These are phyloP conservation scores for Calvadosia cruxmelitensis DNA, from an alignment of 30 jellyfish, hydroid and myxozoan genomes.

Conservation along the genomic window DNA sequence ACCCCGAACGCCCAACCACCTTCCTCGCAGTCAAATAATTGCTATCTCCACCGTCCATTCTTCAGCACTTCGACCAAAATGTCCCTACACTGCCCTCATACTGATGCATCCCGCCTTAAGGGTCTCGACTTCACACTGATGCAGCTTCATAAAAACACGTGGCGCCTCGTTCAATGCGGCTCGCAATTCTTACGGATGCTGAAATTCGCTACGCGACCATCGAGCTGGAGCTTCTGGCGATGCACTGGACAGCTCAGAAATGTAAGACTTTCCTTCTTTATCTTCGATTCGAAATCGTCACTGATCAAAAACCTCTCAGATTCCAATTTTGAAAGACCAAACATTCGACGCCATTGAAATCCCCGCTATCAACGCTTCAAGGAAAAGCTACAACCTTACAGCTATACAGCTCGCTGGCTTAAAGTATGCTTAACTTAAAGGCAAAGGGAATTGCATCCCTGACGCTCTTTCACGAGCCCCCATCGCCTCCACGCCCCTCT, in stretches of 20 bases:
- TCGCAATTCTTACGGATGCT: neutral
- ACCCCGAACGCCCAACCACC: neutral
- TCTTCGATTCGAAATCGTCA: neutral
- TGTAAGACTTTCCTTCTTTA: neutral
- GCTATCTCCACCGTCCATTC: neutral
- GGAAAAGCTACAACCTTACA: neutral
- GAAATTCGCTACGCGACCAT: neutral
- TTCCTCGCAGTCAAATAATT: neutral
- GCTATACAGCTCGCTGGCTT: neutral
- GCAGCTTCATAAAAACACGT: neutral
- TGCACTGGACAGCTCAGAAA: neutral
- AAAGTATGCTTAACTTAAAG: neutral
- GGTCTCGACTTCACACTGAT: neutral
- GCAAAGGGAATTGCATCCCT: too few relatives aligned
- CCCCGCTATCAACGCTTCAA: neutral
- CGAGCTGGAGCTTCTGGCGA: neutral
- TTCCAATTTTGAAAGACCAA: neutral
- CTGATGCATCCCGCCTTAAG: neutral
- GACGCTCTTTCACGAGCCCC: neutral
- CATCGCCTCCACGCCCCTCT: too few relatives aligned
- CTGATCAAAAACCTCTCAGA: neutral
- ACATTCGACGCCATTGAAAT: neutral
- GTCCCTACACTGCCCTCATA: neutral
- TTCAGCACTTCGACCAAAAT: neutral
- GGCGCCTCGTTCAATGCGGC: neutral